Percentiles rank a stretch among this genome's conserved stretches.
These are phyloP conservation scores for Copsychus sechellarum DNA, from an alignment of 2,113 vertebrate species.

Conservation along the genomic window DNA sequence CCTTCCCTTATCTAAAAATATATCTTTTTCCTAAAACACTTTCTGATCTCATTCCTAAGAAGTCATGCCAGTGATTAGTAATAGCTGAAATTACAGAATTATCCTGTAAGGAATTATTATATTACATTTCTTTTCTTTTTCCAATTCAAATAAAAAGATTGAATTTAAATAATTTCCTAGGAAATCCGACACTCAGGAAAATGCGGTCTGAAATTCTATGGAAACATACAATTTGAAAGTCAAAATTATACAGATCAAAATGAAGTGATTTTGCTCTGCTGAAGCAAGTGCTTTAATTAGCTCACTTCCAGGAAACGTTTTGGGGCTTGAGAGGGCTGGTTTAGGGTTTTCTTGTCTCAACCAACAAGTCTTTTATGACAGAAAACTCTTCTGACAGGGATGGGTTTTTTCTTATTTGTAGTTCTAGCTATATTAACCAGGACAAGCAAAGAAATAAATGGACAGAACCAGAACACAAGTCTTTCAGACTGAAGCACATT, in stretches of 20 bases:
- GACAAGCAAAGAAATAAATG: neutral
- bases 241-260: neutral
- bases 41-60: neutral
- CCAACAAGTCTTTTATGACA: neutral
- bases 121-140: neutral
- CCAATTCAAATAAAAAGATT: neutral
- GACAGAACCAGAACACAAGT: neutral
- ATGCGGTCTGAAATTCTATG: neutral
- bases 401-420: neutral
- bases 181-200: neutral
- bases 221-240: neutral
- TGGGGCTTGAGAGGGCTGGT: too few relatives aligned
- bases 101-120: neutral
- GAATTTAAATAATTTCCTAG: conserved; percentile 13
- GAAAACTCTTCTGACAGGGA: neutral
- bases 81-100: neutral
- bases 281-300: neutral
- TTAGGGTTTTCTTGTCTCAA: neutral
- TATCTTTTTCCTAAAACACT: neutral
- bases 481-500: neutral
- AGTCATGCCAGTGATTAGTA: neutral
- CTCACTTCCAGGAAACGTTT: neutral
- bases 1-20: neutral
- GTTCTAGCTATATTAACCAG: neutral
- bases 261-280: neutral